A percentile compares a stretch with the other conserved stretches of the same genome.
Conservation (phyloP, 2,113 vertebrate species). For the Thinocorus orbignyianus region DNA sequence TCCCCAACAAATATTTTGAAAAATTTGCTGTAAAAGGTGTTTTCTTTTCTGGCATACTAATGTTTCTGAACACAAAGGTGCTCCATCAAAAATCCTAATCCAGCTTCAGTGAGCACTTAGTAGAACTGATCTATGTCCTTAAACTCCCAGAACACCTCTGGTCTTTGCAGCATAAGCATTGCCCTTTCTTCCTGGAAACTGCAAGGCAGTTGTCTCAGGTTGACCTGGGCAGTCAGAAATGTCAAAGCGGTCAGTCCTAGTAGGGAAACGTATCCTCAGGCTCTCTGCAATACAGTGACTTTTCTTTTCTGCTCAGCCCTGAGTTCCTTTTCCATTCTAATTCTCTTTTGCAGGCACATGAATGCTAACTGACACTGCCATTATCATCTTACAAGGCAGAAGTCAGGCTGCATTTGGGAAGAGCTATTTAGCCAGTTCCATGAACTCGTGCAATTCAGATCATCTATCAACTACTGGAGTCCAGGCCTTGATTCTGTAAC, state of each 20-base stretch:
- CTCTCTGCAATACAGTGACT: not conserved
- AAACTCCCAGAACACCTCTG: not conserved
- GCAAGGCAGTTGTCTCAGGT: not conserved
- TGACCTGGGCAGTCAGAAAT: not conserved
- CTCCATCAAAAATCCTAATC: not conserved
- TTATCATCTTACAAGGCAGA: not conserved
- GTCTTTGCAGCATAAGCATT: not conserved
- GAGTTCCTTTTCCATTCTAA: not conserved
- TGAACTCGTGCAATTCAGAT: not conserved
- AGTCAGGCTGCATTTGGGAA: constrained; percentile 21
- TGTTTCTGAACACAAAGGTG: not conserved
- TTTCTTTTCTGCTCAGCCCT: not conserved
- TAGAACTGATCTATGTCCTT: accelerated
- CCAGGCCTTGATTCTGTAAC: not conserved
- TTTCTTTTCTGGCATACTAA: not conserved
- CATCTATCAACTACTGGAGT: not conserved
- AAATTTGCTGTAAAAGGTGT: not conserved
- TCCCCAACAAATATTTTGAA: not conserved
- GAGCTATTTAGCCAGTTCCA: not conserved
- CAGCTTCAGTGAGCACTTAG: not conserved
- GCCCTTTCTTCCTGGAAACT: not conserved
- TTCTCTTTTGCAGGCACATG: not conserved
- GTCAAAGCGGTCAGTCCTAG: not conserved
- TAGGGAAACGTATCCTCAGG: not conserved
- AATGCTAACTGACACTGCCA: not conserved